Base-by-base conservation (phyloP, 2,888 invertebrate species). In the Marasmarcha lunaedactyla region DNA sequence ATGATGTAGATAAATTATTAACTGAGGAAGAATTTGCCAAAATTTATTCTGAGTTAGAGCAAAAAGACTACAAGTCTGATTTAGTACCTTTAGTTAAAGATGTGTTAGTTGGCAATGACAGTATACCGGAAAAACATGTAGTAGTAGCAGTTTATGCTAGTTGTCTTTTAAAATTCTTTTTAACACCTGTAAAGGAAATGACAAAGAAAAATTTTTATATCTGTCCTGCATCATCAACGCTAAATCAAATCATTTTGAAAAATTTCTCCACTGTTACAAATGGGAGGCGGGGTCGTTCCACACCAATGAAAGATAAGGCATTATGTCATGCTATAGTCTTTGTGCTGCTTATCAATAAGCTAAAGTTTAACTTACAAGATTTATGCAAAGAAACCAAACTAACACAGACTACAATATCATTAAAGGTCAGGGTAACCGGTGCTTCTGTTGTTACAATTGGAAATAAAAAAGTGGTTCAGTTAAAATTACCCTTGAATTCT, bases 1-100 rank as follows among this genome's bases (percentile, higher is more conserved):
- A 87, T 41, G 59, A 71, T 38, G 46, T 86, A 9, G 48, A 77
- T 14, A 58, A 67, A 15, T 71, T 87, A 11, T 52, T 87, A 33
- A 73, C 74, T 0, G 49, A 60, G 2, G 64, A 74, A 0, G 63
- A 85, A 15, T 66, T 64, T 30, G 66, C 81, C 0, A 63, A 59
- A 25, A 71, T 83, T 4, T 51, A 50, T 12, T 46, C 57, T 0
- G 81, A 83, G 47, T 45, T 78, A 1, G 58, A 62, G 33, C 46
- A 45, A 0, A 56, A 61, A n/a, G 65, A 78, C 1, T 66, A 55
- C 20, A 41, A 33, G 2, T 35, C 52, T 0, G 57, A 67, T 1
- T 45, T 69, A 15, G 45, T 58, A 10, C 57, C 67, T 0, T 55
- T 63, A 26, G 45, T 77, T 1, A 59, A 65, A 50, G 43, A 49